Evolutionary conservation across 2,797 vertebrate genomes (phyloP).

Genomic region (Bradypodion ventrale): DNA sequence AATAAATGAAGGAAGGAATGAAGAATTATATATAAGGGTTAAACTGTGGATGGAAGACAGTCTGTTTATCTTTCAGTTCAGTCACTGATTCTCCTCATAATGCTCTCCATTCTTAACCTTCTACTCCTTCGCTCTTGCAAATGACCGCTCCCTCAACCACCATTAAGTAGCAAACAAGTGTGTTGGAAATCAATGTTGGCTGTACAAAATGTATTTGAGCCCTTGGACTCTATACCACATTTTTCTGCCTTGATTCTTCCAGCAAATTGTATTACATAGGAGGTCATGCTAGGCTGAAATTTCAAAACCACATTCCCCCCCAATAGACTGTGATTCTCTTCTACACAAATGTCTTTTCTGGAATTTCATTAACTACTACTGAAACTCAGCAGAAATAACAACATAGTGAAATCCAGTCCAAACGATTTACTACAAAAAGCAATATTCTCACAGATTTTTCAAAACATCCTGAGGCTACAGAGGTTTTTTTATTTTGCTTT

Average conservation of each 20-base stretch:
- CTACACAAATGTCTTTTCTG: neutral
- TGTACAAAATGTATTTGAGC: neutral
- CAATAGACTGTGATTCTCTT: neutral
- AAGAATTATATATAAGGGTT: neutral
- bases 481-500: neutral
- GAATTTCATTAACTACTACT: neutral
- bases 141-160: too few relatives aligned
- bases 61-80: neutral
- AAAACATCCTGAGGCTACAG: neutral
- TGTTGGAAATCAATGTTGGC: neutral
- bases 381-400: neutral
- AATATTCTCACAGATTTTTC: neutral
- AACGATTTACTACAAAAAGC: neutral
- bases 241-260: neutral
- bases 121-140: neutral
- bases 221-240: too few relatives aligned
- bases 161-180: neutral
- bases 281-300: neutral
- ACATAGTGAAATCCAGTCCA: neutral
- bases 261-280: neutral
- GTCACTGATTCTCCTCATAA: neutral
- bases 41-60: neutral
- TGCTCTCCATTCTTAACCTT: neutral
- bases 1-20: too few relatives aligned
- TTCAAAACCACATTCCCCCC: neutral